A percentile compares a stretch with the other conserved stretches of the same genome.
Evolutionary conservation across 92 coral and sea anemone genomes (phyloP).

Genomic region (Paramuricea clavata): DNA sequence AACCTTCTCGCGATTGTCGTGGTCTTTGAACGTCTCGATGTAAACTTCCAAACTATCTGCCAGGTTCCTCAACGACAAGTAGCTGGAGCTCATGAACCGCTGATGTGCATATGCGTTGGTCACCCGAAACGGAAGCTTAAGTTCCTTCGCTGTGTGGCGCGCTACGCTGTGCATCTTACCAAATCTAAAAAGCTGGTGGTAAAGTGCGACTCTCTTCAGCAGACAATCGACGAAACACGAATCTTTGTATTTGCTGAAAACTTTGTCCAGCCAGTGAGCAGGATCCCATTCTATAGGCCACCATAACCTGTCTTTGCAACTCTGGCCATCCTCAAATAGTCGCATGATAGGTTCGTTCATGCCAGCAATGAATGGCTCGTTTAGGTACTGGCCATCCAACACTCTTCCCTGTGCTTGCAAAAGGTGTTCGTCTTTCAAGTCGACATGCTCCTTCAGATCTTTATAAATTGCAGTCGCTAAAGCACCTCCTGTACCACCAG

Average conservation of each 20-base stretch:
- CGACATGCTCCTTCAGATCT: too few relatives aligned
- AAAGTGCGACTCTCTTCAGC: not conserved
- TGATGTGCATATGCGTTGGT: constrained; percentile 5
- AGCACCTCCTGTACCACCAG: constrained; percentile 13
- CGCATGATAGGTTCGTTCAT: not conserved
- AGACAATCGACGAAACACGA: not conserved
- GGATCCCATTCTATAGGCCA: not conserved
- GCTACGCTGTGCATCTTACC: constrained; percentile 31
- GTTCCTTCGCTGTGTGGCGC: not conserved
- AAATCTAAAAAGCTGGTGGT: not conserved
- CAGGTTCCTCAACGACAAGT: constrained; percentile 8
- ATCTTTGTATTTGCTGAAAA: not conserved
- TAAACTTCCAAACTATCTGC: constrained; percentile 20
- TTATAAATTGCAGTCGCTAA: not conserved
- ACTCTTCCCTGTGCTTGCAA: too few relatives aligned
- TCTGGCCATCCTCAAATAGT: too few relatives aligned
- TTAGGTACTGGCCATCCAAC: too few relatives aligned
- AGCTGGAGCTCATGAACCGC: constrained; percentile 16
- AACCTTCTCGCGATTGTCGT: constrained; percentile 8
- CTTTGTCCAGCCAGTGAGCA: not conserved
- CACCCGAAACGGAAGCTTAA: constrained; percentile 4
- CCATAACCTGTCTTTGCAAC: not conserved
- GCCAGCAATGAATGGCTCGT: not conserved
- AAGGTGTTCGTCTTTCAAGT: too few relatives aligned
- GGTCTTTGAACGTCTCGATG: constrained; percentile 21